Conservation (phyloP, 2,797 vertebrate species). For the Lacerta agilis region DNA sequence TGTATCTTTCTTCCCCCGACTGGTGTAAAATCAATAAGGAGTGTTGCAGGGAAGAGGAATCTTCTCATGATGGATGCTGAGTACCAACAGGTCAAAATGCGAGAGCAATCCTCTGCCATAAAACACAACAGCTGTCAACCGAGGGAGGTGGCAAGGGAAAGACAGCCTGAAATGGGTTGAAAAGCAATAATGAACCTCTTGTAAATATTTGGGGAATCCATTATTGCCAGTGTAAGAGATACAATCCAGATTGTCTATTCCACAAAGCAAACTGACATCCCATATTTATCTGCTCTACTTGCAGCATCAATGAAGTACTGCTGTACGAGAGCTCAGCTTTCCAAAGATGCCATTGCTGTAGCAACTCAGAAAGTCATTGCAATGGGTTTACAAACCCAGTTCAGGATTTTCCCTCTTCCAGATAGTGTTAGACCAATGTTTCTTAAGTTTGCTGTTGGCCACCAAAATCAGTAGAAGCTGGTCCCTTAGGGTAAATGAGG, state of each 20-base stretch:
- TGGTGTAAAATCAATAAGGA: slow-evolving; percentile 18
- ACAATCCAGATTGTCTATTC: background rate
- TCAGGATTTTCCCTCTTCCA: background rate
- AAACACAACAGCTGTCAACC: slow-evolving; percentile 19
- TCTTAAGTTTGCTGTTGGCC: too few relatives aligned
- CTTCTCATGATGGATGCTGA: slow-evolving; percentile 11
- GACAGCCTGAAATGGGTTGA: background rate
- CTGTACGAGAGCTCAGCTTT: too few relatives aligned
- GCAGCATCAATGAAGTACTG: background rate
- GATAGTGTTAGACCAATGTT: background rate
- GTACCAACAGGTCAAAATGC: slow-evolving; percentile 12
- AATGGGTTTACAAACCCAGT: background rate
- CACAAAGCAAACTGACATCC: background rate
- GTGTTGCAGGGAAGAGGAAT: background rate
- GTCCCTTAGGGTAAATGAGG: too few relatives aligned
- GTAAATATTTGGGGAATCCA: slow-evolving; percentile 1
- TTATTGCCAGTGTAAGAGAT: background rate
- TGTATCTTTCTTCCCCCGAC: background rate
- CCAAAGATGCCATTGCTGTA: background rate
- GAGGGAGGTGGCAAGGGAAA: background rate
- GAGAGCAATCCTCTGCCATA: background rate
- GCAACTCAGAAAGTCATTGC: background rate
- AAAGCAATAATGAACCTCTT: slow-evolving; percentile 8
- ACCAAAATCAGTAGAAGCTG: background rate
- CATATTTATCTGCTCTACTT: background rate